Evolutionary conservation across 1,140 invertebrate genomes (phyloP).

Genomic region (Drosophila rufa): DNA sequence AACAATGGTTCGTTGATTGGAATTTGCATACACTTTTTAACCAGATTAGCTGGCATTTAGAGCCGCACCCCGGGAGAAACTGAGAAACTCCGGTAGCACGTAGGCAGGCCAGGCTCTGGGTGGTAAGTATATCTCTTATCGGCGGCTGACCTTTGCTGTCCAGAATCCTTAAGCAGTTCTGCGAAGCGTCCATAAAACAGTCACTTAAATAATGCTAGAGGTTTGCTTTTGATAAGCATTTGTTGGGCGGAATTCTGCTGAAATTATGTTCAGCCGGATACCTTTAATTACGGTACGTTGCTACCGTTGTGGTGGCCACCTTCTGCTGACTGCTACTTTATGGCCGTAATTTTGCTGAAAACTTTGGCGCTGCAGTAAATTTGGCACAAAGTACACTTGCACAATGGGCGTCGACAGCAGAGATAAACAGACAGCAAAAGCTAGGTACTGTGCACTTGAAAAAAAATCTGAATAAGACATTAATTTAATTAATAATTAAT

Average conservation of each 20-base stretch:
- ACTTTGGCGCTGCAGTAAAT: slow-evolving; percentile 76
- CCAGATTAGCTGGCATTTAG: slow-evolving; percentile 22
- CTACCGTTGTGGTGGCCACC: slow-evolving; percentile 19
- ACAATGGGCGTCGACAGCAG: slow-evolving; percentile 43
- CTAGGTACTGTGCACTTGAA: slow-evolving; percentile 12
- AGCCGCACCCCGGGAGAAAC: slow-evolving; percentile 1
- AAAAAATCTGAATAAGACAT: not conserved
- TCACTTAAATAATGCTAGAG: slow-evolving; percentile 48
- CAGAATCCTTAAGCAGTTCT: slow-evolving; percentile 41
- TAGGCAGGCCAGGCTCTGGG: slow-evolving; percentile 18
- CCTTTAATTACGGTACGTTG: slow-evolving; percentile 50
- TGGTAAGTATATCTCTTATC: slow-evolving; percentile 13
- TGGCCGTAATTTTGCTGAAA: slow-evolving; percentile 56
- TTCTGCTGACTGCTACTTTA: slow-evolving; percentile 51
- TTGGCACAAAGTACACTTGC: slow-evolving; percentile 39
- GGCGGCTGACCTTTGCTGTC: slow-evolving; percentile 35
- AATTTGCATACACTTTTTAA: slow-evolving; percentile 41
- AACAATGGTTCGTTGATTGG: slow-evolving; percentile 22
- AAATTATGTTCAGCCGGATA: slow-evolving; percentile 42
- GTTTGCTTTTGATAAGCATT: slow-evolving; percentile 46
- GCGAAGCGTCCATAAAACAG: slow-evolving; percentile 25
- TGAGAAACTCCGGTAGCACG: slow-evolving; percentile 6
- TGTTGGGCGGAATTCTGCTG: slow-evolving; percentile 4
- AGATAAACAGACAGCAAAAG: slow-evolving; percentile 41
- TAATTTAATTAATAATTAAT: too few species aligned